Conservation (phyloP, 92 coral and sea anemone genomes). For the Diadumene lineata region DNA sequence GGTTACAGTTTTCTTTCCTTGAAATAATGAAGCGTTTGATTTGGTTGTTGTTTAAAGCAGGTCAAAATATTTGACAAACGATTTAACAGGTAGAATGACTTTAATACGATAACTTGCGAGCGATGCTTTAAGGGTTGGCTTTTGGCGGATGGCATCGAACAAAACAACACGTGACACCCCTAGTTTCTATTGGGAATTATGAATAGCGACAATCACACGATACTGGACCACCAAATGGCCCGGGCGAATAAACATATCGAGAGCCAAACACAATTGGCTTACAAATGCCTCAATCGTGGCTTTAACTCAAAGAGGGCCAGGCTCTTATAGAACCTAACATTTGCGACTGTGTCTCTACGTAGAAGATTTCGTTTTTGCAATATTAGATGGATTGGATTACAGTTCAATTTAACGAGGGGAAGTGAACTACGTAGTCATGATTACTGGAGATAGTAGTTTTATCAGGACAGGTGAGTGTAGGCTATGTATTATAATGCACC, state of each 20-base stretch:
- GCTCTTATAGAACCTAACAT: conserved; percentile 7
- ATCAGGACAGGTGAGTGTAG: background rate
- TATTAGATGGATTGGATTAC: background rate
- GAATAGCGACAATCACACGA: background rate
- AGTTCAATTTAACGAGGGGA: no score
- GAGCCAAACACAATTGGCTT: conserved; percentile 19
- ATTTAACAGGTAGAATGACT: background rate
- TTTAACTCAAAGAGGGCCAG: background rate
- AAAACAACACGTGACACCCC: conserved; percentile 24
- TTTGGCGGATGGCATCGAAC: background rate
- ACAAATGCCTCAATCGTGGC: conserved; percentile 23
- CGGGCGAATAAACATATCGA: conserved; percentile 11
- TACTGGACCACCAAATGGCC: conserved; percentile 27
- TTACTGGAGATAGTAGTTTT: background rate
- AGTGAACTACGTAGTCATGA: background rate
- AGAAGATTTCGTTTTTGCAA: background rate
- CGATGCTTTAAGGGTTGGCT: background rate
- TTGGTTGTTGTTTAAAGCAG: conserved; percentile 1
- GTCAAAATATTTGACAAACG: background rate
- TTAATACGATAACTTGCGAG: no score
- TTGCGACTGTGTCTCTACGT: background rate
- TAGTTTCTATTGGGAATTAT: conserved; percentile 16
- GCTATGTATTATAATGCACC: background rate
- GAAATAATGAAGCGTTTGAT: background rate
- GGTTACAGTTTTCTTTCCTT: no score